A percentile compares a stretch with the other conserved stretches of the same genome.
Conservation (phyloP, 1,140 invertebrate species). For the Drosophila melanica region DNA sequence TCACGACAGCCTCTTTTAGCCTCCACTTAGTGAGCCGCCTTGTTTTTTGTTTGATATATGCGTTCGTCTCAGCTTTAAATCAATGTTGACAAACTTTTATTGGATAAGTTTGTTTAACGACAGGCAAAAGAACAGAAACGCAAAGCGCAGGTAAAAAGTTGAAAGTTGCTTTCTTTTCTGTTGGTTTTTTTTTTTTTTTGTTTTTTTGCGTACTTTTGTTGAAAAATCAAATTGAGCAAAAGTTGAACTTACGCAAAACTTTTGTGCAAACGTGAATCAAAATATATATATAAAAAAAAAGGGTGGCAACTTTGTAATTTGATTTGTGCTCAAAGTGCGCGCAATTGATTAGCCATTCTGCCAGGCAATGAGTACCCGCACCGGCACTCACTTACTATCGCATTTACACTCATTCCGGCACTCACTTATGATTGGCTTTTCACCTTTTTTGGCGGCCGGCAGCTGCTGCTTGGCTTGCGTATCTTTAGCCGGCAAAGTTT, state of each 20-base stretch:
- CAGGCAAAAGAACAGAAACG: conserved; percentile 49
- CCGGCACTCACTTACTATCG: conserved; percentile 14
- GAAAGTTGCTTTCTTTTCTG: conserved; percentile 52
- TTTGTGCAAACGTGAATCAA: conserved; percentile 39
- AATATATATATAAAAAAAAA: conserved; percentile 46
- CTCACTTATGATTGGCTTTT: conserved; percentile 52
- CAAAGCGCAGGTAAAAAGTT: conserved; percentile 73
- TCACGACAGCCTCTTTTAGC: conserved; percentile 1
- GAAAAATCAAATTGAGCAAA: conserved; percentile 82
- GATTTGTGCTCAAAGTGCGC: conserved; percentile 77
- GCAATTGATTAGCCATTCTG: conserved; percentile 80
- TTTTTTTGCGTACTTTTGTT: conserved; percentile 54
- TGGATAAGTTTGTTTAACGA: conserved; percentile 84
- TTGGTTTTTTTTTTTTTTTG: conserved; percentile 13
- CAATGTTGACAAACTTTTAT: conserved; percentile 84
- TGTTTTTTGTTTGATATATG: conserved; percentile 63
- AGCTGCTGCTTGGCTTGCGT: conserved; percentile 11
- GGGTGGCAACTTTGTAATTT: conserved; percentile 79
- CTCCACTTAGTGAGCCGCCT: conserved; percentile 7
- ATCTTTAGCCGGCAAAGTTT: conserved; percentile 52
- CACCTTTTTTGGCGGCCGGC: conserved; percentile 30
- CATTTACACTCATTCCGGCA: conserved; percentile 25
- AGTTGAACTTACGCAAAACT: conserved; percentile 60
- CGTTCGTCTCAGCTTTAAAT: conserved; percentile 78
- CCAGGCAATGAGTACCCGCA: conserved; percentile 61